Evolutionary conservation across 2,797 vertebrate species (phyloP).

Genomic region (Molossus alvarezi): DNA sequence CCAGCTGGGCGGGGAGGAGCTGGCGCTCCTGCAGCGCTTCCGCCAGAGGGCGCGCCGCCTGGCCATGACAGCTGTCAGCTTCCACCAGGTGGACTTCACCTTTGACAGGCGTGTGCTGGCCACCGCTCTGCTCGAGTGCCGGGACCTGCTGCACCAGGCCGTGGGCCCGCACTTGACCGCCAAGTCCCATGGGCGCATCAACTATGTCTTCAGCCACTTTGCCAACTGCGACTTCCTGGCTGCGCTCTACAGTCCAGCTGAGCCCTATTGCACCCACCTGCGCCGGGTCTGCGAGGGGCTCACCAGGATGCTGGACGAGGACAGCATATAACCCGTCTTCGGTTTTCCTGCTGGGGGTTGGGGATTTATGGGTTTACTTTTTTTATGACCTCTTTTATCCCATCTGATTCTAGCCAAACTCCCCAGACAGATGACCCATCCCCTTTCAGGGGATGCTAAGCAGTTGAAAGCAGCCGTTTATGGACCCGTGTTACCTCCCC

Average conservation of each 20-base stretch:
- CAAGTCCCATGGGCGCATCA: conserved; percentile 96
- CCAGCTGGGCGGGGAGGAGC: conserved; percentile 95
- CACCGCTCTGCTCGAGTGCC: conserved; percentile 94
- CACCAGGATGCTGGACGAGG: conserved; percentile 97
- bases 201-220: conserved; percentile 97
- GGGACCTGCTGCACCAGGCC: conserved; percentile 96
- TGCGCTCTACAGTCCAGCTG: conserved; percentile 93
- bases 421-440: background rate
- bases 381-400: background rate
- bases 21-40: conserved; percentile 94
- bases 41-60: conserved; percentile 95
- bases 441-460: background rate
- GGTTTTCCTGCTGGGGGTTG: background rate
- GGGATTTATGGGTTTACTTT: background rate
- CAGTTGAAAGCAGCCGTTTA: background rate
- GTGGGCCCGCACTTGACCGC: conserved; percentile 95
- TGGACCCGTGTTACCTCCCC: background rate
- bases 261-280: conserved; percentile 94
- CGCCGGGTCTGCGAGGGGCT: conserved; percentile 95
- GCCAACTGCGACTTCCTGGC: conserved; percentile 97
- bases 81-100: conserved; percentile 99
- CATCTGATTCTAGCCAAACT: background rate
- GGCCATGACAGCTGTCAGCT: conserved; percentile 97
- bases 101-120: conserved; percentile 97
- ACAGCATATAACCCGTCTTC: conserved; percentile 92